These are phyloP conservation scores for Malurus elegans DNA, from an alignment of 2,113 vertebrate species.

Conservation along the genomic window DNA sequence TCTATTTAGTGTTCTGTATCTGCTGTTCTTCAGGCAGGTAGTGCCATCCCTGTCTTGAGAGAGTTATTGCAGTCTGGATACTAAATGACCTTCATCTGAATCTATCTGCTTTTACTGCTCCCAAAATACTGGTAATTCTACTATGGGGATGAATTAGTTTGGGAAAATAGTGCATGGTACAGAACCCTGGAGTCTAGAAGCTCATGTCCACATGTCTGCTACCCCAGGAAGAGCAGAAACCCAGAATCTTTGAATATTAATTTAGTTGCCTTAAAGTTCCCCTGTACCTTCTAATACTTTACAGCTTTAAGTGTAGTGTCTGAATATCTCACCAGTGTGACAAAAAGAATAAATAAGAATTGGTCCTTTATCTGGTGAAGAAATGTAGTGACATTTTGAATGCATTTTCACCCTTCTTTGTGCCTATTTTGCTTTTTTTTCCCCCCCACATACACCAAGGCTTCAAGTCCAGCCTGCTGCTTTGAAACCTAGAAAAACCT, in stretches of 20 bases:
- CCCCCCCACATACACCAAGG: rapidly evolving
- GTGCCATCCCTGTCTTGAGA: not conserved
- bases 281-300: not conserved
- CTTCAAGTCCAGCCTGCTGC: not conserved
- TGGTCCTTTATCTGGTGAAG: not conserved
- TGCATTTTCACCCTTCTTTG: not conserved
- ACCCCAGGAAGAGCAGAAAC: not conserved
- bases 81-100: not conserved
- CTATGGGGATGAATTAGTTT: rapidly evolving
- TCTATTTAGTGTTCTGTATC: not conserved
- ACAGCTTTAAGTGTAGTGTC: not conserved
- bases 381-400: not conserved
- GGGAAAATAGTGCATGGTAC: not conserved
- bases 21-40: not conserved
- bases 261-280: not conserved
- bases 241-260: not conserved
- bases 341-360: not conserved
- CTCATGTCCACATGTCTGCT: rapidly evolving
- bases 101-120: not conserved
- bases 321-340: not conserved
- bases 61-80: not conserved
- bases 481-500: not conserved
- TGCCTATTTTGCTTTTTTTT: not conserved
- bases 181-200: not conserved
- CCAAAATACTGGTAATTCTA: not conserved